phyloP scores from a whole-genome alignment of 1,140 invertebrate genomes.

The Aradophagus sp. region DNA sequence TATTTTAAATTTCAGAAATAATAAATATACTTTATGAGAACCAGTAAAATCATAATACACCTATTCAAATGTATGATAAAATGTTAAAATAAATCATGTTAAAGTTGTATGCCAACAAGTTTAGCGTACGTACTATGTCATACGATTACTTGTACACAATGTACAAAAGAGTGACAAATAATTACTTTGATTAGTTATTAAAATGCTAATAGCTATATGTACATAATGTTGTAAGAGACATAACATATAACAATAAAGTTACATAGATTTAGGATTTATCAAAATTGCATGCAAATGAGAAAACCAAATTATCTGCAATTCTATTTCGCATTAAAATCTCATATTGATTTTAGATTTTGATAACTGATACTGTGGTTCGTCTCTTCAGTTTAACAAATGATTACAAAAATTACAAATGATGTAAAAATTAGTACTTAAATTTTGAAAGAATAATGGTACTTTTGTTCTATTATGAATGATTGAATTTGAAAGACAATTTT shows the following conservation, averaged over 20 bases:
- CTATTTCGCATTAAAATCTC: too few relatives aligned
- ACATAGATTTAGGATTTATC: conserved; percentile 17
- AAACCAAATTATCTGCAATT: too few relatives aligned
- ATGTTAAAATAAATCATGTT: conserved; percentile 32
- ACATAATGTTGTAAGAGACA: too few relatives aligned
- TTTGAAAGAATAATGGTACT: too few relatives aligned
- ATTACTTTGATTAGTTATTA: conserved; percentile 10
- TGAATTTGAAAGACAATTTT: too few relatives aligned
- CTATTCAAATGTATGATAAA: conserved; percentile 34
- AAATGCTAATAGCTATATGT: conserved; percentile 12
- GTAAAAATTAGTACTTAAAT: too few relatives aligned
- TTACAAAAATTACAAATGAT: too few relatives aligned
- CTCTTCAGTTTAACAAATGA: too few relatives aligned
- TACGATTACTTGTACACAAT: conserved; percentile 51
- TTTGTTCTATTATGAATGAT: too few relatives aligned
- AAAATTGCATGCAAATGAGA: conserved; percentile 25
- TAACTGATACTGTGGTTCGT: too few relatives aligned
- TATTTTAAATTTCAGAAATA: background rate
- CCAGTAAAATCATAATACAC: conserved; percentile 29
- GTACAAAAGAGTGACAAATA: conserved; percentile 23
- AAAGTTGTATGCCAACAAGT: conserved; percentile 26
- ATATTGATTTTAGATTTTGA: too few relatives aligned
- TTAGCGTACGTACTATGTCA: conserved; percentile 48
- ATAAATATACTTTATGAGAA: background rate
- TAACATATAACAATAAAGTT: conserved; percentile 6